Base-by-base conservation (phyloP, 2,113 vertebrate genomes). In the Plotosus lineatus region DNA sequence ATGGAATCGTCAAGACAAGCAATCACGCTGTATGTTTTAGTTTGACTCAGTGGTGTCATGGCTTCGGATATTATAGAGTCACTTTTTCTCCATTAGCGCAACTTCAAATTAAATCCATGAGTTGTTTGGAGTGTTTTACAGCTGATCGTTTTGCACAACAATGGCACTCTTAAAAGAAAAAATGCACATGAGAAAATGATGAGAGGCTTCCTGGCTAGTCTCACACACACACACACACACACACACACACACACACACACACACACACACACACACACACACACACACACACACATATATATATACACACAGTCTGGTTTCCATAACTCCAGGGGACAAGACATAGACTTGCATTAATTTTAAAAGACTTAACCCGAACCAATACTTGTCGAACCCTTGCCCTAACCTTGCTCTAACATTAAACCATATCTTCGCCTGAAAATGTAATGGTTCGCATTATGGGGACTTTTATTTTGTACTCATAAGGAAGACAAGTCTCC, bases 231-330 rank as follows among this genome's bases (percentile, higher is more conserved):
- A 55, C 51, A 74, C 28, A 73, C 50, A 53, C 33, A n/a, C 73
- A 56, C 73, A 28, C 55, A 77, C 53, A 76, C 51, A 58, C n/a
- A 72, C 68, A 48, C 4, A 31, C 73, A 55, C 73, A 55, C 51
- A 74, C 28, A 73, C 50, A 53, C 33, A n/a, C 73, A 56, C 73
- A 28, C 55, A 77, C 53, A 76, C 51, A 58, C 68, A 48, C 4
- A 31, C 73, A 55, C 73, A 55, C 51, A 74, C 28, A 73, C 50
- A 53, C 33, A n/a, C 73, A 56, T 53, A 28, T 40, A 77, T 38
- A 76, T 36, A 58, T 58, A 72, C 68, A 48, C 4, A 31, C 73
- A 55, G n/a, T n/a, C n/a, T n/a, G n/a, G n/a, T n/a, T n/a, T n/a
- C n/a, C n/a, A n/a, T n/a, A n/a, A n/a, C n/a, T n/a, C n/a, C n/a